Evolutionary conservation across 2,888 invertebrate species (phyloP).

Genomic region (Harmothoe impar): DNA sequence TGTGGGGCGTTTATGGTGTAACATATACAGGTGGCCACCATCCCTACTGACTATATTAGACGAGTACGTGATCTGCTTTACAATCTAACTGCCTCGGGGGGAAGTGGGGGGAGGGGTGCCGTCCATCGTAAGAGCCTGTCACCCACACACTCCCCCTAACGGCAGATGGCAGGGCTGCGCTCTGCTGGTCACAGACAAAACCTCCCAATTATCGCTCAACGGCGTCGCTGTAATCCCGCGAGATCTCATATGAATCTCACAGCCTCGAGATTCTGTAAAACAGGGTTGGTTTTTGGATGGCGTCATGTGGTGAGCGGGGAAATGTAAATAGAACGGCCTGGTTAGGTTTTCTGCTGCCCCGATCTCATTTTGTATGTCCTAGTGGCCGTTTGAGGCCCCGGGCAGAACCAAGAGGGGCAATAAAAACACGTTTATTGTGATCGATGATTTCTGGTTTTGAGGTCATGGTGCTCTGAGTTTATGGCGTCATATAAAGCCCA

Average conservation of each 20-base stretch:
- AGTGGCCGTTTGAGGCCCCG: background rate
- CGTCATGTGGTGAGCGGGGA: conserved; percentile 17
- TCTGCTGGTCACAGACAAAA: conserved; percentile 41
- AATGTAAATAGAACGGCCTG: conserved; percentile 25
- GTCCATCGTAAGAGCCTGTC: conserved; percentile 29
- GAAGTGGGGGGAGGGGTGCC: background rate
- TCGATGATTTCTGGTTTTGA: conserved; percentile 21
- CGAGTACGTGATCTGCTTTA: conserved; percentile 42
- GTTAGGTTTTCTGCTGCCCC: background rate
- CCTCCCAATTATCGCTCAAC: conserved; percentile 47
- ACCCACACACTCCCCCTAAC: background rate
- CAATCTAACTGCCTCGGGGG: conserved; percentile 5
- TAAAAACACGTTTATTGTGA: conserved; percentile 33
- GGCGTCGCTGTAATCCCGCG: conserved; percentile 39
- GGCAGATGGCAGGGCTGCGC: conserved; percentile 43
- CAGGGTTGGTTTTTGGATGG: background rate
- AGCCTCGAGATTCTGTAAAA: background rate
- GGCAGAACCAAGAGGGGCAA: background rate
- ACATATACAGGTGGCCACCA: background rate
- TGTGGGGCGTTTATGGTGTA: background rate
- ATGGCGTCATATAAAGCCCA: conserved; percentile 43
- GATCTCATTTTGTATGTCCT: conserved; percentile 34
- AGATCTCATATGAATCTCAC: conserved; percentile 48
- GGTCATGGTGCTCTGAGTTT: conserved; percentile 33
- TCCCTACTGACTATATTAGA: conserved; percentile 22